Evolutionary conservation across 53 echinoderm and acorn worm species (phyloP).

Genomic region (Henricia sp.): DNA sequence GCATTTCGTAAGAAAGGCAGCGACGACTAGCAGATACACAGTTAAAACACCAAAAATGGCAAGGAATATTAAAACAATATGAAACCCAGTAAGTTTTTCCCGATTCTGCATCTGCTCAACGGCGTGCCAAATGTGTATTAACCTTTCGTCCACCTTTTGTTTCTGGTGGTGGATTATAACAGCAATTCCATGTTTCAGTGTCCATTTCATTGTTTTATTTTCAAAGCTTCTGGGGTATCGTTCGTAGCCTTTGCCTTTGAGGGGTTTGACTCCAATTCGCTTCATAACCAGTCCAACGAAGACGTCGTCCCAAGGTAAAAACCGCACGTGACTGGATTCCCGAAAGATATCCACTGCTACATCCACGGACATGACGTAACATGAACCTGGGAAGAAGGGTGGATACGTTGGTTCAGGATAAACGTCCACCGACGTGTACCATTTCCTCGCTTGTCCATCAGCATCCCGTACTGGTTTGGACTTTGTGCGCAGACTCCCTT

Average conservation of each 20-base stretch:
- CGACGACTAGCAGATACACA: constrained; percentile 2
- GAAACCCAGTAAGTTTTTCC: not conserved
- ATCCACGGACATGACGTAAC: constrained; percentile 40
- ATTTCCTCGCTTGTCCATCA: constrained; percentile 3
- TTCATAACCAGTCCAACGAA: constrained; percentile 51
- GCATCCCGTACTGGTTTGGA: constrained; percentile 9
- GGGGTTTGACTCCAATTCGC: constrained; percentile 32
- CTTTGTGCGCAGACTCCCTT: constrained; percentile 17
- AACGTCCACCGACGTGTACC: constrained; percentile 39
- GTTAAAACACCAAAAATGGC: not conserved
- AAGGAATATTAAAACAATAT: not conserved
- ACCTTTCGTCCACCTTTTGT: constrained; percentile 15
- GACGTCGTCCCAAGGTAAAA: constrained; percentile 51
- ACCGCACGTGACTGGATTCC: constrained; percentile 28
- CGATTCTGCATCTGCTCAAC: not conserved
- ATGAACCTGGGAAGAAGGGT: constrained; percentile 46
- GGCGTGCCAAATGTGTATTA: constrained; percentile 13
- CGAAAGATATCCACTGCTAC: constrained; percentile 16
- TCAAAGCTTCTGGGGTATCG: not conserved
- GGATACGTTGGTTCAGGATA: constrained; percentile 49
- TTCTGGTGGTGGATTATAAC: constrained; percentile 10
- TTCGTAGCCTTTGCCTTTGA: not conserved
- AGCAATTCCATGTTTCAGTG: constrained; percentile 6
- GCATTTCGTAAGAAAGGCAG: not conserved
- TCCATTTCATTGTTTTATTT: not conserved